These are phyloP conservation scores for Pheosia gnoma DNA, from an alignment of 2,888 invertebrate species.

Conservation along the genomic window DNA sequence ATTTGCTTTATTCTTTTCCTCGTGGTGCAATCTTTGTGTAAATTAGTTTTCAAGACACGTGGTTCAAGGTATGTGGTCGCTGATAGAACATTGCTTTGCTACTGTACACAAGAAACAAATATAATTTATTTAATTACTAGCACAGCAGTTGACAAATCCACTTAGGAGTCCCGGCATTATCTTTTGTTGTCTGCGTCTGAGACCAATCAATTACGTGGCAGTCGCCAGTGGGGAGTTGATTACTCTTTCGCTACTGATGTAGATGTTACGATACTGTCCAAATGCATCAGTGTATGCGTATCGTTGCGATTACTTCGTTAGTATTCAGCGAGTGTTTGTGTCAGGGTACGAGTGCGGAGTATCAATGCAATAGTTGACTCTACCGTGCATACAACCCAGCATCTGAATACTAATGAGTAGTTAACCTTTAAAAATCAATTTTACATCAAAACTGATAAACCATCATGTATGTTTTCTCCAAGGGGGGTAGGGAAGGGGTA, in stretches of 20 bases:
- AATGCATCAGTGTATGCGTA: slow-evolving; percentile 41
- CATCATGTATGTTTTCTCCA: too few relatives aligned
- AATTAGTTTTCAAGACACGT: slow-evolving; percentile 31
- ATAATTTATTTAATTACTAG: slow-evolving; percentile 78
- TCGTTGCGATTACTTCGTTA: slow-evolving; percentile 34
- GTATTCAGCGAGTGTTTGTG: slow-evolving; percentile 33
- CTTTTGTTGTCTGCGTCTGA: slow-evolving; percentile 77
- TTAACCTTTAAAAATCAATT: background rate
- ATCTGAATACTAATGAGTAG: slow-evolving; percentile 16
- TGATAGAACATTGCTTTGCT: slow-evolving; percentile 48
- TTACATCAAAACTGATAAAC: too few relatives aligned
- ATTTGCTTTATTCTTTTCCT: slow-evolving; percentile 2
- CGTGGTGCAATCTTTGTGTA: slow-evolving; percentile 11
- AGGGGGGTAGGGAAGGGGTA: too few relatives aligned
- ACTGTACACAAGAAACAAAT: slow-evolving; percentile 57
- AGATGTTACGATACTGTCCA: slow-evolving; percentile 49
- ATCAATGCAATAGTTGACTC: slow-evolving; percentile 19
- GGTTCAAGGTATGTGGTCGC: slow-evolving; percentile 32
- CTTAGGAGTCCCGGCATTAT: slow-evolving; percentile 71
- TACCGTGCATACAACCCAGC: slow-evolving; percentile 21
- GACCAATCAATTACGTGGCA: slow-evolving; percentile 76
- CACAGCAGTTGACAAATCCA: slow-evolving; percentile 79
- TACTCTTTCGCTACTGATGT: slow-evolving; percentile 58
- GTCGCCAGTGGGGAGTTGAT: slow-evolving; percentile 69
- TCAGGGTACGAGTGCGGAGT: slow-evolving; percentile 29